Conservation (phyloP, 2,888 invertebrate species). For the Chironomus tentans region DNA sequence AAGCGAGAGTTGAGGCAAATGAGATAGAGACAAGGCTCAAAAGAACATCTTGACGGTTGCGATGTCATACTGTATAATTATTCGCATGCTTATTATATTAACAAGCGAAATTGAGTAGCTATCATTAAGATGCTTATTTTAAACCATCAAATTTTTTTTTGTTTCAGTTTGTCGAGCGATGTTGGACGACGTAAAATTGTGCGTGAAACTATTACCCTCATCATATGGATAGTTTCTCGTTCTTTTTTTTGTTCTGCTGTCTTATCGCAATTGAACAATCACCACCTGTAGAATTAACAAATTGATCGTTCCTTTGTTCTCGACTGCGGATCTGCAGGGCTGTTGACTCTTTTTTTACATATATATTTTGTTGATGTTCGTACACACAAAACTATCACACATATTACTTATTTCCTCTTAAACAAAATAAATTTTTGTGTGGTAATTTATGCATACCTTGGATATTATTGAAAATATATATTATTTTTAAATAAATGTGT, state of each 20-base stretch:
- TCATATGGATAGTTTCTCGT: neutral
- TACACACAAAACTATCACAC: no score
- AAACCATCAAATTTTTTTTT: neutral
- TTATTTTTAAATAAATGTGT: neutral
- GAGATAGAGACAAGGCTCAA: neutral
- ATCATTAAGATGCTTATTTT: conserved; percentile 3
- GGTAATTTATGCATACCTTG: conserved; percentile 16
- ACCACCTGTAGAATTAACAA: conserved; percentile 26
- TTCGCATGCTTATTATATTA: conserved; percentile 8
- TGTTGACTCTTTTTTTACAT: conserved; percentile 11
- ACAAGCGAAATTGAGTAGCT: conserved; percentile 8
- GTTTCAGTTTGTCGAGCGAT: neutral
- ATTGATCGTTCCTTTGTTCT: conserved; percentile 26
- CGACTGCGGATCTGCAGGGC: neutral
- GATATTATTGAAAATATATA: conserved; percentile 13
- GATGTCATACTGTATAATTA: neutral
- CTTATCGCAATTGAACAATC: conserved; percentile 22
- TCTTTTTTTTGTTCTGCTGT: neutral
- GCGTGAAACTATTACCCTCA: neutral
- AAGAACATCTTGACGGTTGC: neutral
- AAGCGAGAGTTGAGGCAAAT: neutral
- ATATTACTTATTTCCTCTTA: neutral
- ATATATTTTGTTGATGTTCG: neutral
- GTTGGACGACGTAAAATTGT: neutral
- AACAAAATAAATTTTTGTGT: neutral